Evolutionary conservation across 2,797 vertebrate species (phyloP).

Genomic region (Scolopax rusticola): DNA sequence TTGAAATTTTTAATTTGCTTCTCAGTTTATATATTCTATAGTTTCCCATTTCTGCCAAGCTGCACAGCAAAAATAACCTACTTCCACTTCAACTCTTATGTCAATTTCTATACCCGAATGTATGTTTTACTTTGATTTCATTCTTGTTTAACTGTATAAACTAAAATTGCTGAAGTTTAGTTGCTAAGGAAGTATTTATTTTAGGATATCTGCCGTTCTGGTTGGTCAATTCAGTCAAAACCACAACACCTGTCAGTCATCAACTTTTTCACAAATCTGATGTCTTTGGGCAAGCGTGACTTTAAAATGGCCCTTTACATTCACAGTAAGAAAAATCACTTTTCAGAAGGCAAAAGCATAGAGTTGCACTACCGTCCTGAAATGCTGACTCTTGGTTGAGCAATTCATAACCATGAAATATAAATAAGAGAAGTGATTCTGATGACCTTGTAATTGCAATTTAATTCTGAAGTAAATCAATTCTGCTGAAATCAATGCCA

Average conservation of each 20-base stretch:
- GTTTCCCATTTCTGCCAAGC: background rate
- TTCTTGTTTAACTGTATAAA: background rate
- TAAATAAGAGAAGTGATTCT: background rate
- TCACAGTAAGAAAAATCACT: background rate
- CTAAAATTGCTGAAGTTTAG: background rate
- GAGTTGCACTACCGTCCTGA: background rate
- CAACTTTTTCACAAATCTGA: background rate
- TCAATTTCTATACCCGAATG: background rate
- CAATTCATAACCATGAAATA: background rate
- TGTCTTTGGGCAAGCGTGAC: background rate
- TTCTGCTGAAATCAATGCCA: background rate
- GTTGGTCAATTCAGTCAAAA: too few relatives aligned
- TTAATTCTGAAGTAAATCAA: background rate
- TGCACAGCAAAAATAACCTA: background rate
- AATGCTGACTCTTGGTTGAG: background rate
- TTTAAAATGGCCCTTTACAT: background rate
- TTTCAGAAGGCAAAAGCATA: background rate
- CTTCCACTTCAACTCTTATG: background rate
- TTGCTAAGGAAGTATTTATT: background rate
- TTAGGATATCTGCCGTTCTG: background rate
- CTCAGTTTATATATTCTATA: background rate
- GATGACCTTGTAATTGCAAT: background rate
- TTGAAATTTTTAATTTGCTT: background rate
- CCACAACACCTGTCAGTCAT: background rate
- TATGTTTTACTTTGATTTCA: background rate